Base-by-base conservation (phyloP, 2,888 invertebrate genomes). In the Catocala sponsa region DNA sequence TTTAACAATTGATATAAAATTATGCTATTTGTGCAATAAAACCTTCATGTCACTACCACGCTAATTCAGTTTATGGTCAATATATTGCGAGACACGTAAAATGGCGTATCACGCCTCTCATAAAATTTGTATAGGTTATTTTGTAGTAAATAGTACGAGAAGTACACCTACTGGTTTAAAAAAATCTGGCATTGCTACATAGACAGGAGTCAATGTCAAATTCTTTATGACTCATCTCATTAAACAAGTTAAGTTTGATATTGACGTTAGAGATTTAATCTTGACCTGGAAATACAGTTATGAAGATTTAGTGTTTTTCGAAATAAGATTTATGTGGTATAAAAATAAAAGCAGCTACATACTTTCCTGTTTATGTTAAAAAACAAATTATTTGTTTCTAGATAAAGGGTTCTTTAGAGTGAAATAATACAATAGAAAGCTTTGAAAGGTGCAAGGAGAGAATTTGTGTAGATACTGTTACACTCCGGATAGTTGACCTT, bases 261-360 rank as follows among this genome's bases (percentile, higher is more conserved):
- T 58, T n/a, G 12, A 33, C 62, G 60, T 60, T 58, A 42, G 43
- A 68, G 52, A 70, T 65, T 62, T 42, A 62, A 59, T 42, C 60
- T n/a, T 44, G 44, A 59, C 59, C 59, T 55, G 43, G 32, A 68
- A 63, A 60, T 54, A 51, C 35, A 10, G 55, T 70, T 41, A 44
- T 47, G 52, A 49, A 47, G 38, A 61, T 68, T 75, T 72, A 67
- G 68, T 71, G 64, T 56, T 62, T 64, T 53, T 46, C 52, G 57
- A 74, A 71, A 74, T 74, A 49, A n/a, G 53, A 51, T 70, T 51
- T 49, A 44, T 58, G 32, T 55, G 25, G 12, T 0, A 46, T 46
- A 46, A 46, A 13, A 15, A 7, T 6, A 38, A 25, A 25, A 25
- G 2, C 25, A 4, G 25, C 4, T 25, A 4, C 4, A 25, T 25